Percentiles rank a stretch among this genome's conserved stretches.
Evolutionary conservation across 2,797 vertebrate genomes (phyloP).

Genomic region (Sebastes trivittatus): DNA sequence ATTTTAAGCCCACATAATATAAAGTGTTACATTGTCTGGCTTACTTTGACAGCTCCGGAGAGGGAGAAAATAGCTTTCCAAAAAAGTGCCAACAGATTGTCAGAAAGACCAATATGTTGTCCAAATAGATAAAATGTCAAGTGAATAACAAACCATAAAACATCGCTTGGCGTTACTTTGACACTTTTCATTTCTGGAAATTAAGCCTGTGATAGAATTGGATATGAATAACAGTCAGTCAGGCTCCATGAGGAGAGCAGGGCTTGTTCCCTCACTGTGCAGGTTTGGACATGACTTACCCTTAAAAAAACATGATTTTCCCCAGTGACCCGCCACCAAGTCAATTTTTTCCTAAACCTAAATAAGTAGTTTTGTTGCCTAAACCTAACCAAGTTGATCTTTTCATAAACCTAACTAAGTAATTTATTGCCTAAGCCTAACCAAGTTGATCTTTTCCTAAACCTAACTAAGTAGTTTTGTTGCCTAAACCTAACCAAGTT

Average conservation of each 20-base stretch:
- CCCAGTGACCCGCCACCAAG: background rate
- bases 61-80: constrained; percentile 58
- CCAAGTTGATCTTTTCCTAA: too few species aligned
- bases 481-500: too few species aligned
- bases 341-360: too few species aligned
- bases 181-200: constrained; percentile 57
- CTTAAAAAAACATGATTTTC: background rate
- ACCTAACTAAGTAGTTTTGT: too few species aligned
- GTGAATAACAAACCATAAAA: constrained; percentile 61
- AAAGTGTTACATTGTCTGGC: constrained; percentile 57
- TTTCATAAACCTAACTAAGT: accelerated
- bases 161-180: constrained; percentile 42
- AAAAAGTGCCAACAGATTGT: constrained; percentile 61
- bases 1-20: constrained; percentile 53
- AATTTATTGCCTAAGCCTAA: too few species aligned
- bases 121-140: constrained; percentile 70
- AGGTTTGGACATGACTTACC: background rate
- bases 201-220: constrained; percentile 31
- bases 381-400: too few species aligned
- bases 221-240: constrained; percentile 44
- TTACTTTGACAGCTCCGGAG: constrained; percentile 56
- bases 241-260: background rate
- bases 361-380: too few species aligned
- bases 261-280: background rate
- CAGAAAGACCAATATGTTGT: constrained; percentile 57